Evolutionary conservation across 2,888 invertebrate species (phyloP).

Genomic region (Hypercompe scribonia): DNA sequence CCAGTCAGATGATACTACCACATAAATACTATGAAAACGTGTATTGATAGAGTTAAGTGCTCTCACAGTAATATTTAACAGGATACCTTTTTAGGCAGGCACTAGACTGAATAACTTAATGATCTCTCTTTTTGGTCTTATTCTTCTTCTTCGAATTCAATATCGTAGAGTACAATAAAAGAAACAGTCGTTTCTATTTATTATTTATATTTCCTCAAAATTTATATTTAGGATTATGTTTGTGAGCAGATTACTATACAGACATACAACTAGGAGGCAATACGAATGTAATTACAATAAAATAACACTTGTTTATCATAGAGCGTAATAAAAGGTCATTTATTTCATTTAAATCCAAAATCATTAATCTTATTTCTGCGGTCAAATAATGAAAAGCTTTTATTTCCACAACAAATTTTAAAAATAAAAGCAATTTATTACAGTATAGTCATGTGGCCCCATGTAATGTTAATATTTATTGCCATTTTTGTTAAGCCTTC

Average conservation of each 20-base stretch:
- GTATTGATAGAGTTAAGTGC: too few species aligned
- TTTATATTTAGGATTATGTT: too few species aligned
- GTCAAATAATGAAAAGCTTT: slow-evolving; percentile 10
- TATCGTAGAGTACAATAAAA: background rate
- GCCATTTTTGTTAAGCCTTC: background rate
- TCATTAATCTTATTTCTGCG: background rate
- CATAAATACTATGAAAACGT: too few species aligned
- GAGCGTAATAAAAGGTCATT: background rate
- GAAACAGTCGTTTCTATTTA: background rate
- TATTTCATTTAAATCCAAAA: slow-evolving; percentile 13
- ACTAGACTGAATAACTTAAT: too few species aligned
- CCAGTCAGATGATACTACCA: too few species aligned
- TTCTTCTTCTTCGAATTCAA: too few species aligned
- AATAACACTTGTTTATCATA: background rate
- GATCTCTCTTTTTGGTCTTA: too few species aligned
- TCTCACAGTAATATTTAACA: too few species aligned
- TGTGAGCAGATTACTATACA: too few species aligned
- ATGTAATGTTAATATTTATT: background rate
- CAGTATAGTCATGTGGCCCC: background rate
- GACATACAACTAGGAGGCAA: background rate
- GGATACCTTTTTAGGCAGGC: too few species aligned
- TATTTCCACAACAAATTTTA: slow-evolving; percentile 5
- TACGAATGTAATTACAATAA: background rate
- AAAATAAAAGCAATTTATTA: slow-evolving; percentile 13
- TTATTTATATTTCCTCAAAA: background rate